These are phyloP conservation scores for Tokudaia muenninki DNA, from an alignment of 2,797 vertebrate genomes.

Conservation along the genomic window DNA sequence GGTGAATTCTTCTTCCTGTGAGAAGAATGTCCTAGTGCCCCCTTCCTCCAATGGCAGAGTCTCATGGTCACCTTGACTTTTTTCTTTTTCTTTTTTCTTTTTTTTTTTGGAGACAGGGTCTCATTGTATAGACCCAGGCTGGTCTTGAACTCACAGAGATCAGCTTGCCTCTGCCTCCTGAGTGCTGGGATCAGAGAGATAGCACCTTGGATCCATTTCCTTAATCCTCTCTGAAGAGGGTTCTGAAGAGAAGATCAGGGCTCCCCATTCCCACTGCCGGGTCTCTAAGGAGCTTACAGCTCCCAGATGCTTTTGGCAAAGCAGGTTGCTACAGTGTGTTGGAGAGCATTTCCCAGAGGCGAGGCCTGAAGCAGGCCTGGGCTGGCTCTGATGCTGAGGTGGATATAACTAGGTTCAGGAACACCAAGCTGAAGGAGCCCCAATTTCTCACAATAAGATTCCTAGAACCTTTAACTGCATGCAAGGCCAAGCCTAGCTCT, in stretches of 20 bases:
- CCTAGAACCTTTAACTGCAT: background rate
- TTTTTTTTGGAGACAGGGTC: background rate
- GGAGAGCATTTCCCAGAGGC: background rate
- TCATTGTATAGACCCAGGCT: background rate
- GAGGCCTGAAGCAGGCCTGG: background rate
- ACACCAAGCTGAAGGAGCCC: background rate
- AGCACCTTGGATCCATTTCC: background rate
- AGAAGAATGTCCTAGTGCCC: background rate
- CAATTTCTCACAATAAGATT: background rate
- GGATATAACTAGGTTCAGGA: background rate
- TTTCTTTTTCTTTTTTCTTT: too few relatives aligned
- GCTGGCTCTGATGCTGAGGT: background rate
- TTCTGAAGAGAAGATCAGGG: background rate
- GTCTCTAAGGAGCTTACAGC: background rate
- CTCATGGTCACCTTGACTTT: background rate
- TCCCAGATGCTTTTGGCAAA: background rate
- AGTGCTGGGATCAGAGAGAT: background rate
- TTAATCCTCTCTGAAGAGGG: background rate
- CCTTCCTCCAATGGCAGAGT: background rate
- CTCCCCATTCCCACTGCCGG: accelerated
- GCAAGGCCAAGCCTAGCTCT: background rate
- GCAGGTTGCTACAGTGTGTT: background rate
- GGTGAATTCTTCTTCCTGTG: background rate
- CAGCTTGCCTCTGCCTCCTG: background rate
- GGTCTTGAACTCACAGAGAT: background rate